These are phyloP conservation scores for Typhlomys cinereus DNA, from an alignment of 2,113 vertebrate species.

Conservation along the genomic window DNA sequence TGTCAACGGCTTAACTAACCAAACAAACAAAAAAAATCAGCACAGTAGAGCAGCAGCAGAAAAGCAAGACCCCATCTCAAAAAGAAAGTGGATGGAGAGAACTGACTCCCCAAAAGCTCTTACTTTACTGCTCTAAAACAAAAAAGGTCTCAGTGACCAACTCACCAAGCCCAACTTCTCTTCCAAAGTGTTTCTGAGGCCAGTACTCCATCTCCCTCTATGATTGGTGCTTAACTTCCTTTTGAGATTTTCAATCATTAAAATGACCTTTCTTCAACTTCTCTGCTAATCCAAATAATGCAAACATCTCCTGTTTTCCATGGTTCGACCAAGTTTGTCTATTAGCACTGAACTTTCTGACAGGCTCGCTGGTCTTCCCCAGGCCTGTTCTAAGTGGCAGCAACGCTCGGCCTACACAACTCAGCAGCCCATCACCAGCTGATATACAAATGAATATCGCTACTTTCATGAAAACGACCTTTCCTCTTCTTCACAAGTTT, in stretches of 20 bases:
- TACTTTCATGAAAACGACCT: constrained; percentile 7
- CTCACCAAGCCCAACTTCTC: no score
- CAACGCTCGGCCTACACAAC: background rate
- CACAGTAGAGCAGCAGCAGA: no score
- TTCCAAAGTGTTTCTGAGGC: no score
- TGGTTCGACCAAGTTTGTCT: background rate
- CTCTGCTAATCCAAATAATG: background rate
- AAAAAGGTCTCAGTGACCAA: no score
- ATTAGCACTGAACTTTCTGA: background rate
- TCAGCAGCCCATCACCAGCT: background rate
- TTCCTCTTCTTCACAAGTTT: background rate
- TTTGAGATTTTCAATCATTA: background rate
- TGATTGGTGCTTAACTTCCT: no score
- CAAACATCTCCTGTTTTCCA: background rate
- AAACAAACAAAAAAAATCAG: no score
- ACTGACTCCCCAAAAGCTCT: no score
- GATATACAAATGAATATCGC: background rate
- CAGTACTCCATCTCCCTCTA: no score
- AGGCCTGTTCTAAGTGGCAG: background rate
- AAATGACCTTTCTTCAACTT: background rate
- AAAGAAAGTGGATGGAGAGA: no score
- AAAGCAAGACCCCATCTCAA: no score
- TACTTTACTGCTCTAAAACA: no score
- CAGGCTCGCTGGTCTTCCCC: background rate
- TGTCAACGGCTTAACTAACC: background rate